A percentile compares a stretch with the other conserved stretches of the same genome.
Conservation (phyloP, 1,140 invertebrate species). For the Drosophila pallidifrons region DNA sequence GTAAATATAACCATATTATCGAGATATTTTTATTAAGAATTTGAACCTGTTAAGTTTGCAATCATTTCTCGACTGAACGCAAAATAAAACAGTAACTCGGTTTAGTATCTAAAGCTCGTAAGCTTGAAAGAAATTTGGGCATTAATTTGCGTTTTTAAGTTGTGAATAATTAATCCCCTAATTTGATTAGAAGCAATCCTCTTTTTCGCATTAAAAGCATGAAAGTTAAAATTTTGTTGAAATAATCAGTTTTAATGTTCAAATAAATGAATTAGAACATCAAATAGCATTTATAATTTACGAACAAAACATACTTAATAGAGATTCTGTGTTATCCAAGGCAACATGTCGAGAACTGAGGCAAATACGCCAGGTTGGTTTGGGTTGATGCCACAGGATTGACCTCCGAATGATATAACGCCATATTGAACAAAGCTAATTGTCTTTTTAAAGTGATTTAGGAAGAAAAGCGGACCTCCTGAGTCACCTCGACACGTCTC, state of each 20-base stretch:
- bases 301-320: conserved; percentile 22
- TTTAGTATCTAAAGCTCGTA: conserved; percentile 13
- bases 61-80: neutral
- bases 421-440: conserved; percentile 62
- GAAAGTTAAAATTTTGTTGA: too few species aligned
- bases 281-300: too few species aligned
- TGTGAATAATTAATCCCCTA: too few species aligned
- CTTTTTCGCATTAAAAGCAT: too few species aligned
- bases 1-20: conserved; percentile 52
- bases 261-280: too few species aligned
- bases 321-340: conserved; percentile 80
- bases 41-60: conserved; percentile 1
- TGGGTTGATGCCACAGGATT: conserved; percentile 45
- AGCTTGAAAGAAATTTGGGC: neutral
- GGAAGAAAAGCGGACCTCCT: conserved; percentile 88
- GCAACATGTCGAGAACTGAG: conserved; percentile 73
- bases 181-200: too few species aligned
- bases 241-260: too few species aligned
- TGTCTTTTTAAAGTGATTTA: too few species aligned
- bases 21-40: conserved; percentile 6
- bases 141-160: too few species aligned
- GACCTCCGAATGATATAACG: conserved; percentile 67
- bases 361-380: conserved; percentile 76
- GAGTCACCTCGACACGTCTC: conserved; percentile 92
- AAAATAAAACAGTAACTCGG: neutral